Evolutionary conservation across 2,113 vertebrate genomes (phyloP).

Genomic region (Eulacestoma nigropectus): DNA sequence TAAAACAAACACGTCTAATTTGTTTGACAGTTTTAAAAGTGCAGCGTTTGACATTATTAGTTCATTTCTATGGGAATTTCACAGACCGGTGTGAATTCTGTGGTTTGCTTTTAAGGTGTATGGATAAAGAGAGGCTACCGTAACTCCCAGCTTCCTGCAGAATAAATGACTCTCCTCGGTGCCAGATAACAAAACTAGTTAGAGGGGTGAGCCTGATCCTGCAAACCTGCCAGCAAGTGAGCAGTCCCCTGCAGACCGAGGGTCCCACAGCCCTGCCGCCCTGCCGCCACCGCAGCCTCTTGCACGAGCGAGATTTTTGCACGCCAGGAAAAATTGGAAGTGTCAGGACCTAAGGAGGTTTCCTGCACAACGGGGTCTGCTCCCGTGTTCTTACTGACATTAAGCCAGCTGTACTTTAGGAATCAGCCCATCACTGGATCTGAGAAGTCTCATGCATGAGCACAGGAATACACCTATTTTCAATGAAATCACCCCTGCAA

Average conservation of each 20-base stretch:
- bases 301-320: background rate
- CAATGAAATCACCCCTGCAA: background rate
- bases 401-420: background rate
- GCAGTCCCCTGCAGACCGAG: background rate
- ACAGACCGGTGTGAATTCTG: background rate
- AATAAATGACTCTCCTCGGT: background rate
- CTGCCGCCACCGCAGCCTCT: background rate
- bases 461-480: background rate
- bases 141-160: background rate
- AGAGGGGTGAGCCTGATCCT: background rate
- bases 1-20: constrained; percentile 24
- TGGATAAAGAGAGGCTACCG: background rate
- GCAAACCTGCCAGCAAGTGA: background rate
- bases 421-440: background rate
- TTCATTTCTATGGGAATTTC: background rate
- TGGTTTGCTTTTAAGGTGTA: background rate
- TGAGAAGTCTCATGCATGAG: background rate
- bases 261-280: background rate
- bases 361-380: background rate
- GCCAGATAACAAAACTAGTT: background rate
- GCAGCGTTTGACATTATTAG: background rate
- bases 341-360: background rate
- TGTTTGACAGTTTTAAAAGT: background rate
- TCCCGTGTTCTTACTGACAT: background rate
- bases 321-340: background rate